These are phyloP conservation scores for Chinchilla lanigera DNA, from an alignment of 2,113 vertebrate genomes.

Conservation along the genomic window DNA sequence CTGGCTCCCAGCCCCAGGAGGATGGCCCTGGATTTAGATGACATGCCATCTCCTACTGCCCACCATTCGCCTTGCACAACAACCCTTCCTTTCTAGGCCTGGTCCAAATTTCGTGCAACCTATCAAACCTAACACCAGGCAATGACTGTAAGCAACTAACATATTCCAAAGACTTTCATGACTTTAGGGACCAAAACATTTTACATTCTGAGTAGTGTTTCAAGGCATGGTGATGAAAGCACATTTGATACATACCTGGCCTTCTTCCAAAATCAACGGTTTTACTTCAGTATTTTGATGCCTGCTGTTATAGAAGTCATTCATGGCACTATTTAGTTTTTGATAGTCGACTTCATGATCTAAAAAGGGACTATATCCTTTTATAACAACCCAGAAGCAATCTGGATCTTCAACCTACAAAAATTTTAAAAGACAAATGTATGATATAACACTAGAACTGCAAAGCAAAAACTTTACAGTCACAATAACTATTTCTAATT, in stretches of 20 bases:
- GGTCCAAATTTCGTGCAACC: neutral
- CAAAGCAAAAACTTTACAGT: constrained; percentile 25
- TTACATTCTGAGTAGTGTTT: neutral
- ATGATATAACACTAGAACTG: constrained; percentile 40
- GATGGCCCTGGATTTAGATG: neutral
- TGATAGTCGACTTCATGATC: constrained; percentile 82
- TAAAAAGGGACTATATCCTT: constrained; percentile 65
- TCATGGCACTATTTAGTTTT: constrained; percentile 85
- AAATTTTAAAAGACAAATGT: constrained; percentile 46
- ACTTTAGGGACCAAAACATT: neutral
- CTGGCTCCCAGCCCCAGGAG: neutral
- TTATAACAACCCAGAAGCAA: constrained; percentile 88
- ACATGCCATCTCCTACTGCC: neutral
- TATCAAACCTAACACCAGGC: neutral
- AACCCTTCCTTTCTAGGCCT: neutral
- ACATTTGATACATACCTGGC: constrained; percentile 84
- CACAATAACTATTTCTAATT: neutral
- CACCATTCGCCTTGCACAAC: neutral
- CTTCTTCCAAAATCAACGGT: constrained; percentile 79
- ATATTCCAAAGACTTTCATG: neutral
- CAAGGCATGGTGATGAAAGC: neutral
- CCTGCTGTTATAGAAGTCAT: constrained; percentile 82
- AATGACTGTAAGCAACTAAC: neutral
- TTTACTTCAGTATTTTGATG: constrained; percentile 77
- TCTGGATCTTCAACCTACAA: constrained; percentile 86